Percentiles rank a stretch among this genome's conserved stretches.
phyloP scores from a whole-genome alignment of 1,140 invertebrate genomes.

The Pseudomyrmex concolor region DNA sequence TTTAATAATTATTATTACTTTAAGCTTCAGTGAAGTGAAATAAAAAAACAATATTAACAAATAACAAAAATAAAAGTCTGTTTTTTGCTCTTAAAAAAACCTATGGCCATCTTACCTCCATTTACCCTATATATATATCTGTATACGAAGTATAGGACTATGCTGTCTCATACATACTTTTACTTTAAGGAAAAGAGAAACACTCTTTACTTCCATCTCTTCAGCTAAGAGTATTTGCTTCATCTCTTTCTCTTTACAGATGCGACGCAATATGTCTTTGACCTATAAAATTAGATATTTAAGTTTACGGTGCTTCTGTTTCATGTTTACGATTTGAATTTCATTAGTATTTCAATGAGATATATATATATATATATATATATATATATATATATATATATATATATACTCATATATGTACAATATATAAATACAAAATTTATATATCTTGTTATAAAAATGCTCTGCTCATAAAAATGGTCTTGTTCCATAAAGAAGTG shows the following conservation, averaged over 20 bases:
- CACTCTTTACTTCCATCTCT: constrained; percentile 36
- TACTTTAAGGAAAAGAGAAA: constrained; percentile 29
- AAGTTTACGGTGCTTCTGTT: constrained; percentile 17
- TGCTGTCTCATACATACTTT: constrained; percentile 23
- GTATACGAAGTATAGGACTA: constrained; percentile 2
- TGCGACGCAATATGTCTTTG: constrained; percentile 31
- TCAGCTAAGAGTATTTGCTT: constrained; percentile 37
- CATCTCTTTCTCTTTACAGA: constrained; percentile 34
- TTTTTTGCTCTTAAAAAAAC: too few relatives aligned
- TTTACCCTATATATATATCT: too few relatives aligned
- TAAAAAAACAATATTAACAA: too few relatives aligned
- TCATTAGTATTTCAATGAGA: background rate
- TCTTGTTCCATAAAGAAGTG: too few relatives aligned
- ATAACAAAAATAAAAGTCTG: too few relatives aligned
- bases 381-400: background rate
- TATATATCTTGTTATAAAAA: background rate
- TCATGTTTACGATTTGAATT: background rate
- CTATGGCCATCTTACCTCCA: too few relatives aligned
- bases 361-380: background rate
- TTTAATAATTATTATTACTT: too few relatives aligned
- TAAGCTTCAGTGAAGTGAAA: too few relatives aligned
- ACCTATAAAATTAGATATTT: constrained; percentile 36
- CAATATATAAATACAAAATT: background rate
- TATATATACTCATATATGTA: too few relatives aligned
- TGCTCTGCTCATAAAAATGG: background rate